Conservation (phyloP, 1,140 invertebrate species). For the Heterodera schachtii region DNA sequence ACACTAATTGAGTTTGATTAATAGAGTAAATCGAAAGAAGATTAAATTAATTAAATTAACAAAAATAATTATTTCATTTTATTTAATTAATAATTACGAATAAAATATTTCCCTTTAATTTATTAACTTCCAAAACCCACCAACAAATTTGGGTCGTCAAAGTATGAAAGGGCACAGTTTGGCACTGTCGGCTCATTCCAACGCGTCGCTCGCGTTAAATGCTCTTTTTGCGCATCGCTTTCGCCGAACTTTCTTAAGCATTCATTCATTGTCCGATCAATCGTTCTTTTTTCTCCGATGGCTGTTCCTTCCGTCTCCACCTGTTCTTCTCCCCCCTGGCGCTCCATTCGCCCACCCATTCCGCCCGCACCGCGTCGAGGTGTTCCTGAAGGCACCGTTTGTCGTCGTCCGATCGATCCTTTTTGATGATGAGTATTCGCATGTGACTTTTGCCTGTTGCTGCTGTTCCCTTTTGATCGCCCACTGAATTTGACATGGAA, state of each 20-base stretch:
- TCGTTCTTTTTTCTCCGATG: no score
- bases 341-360: constrained; percentile 48
- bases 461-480: no score
- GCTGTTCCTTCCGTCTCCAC: constrained; percentile 6
- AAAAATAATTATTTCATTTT: neutral
- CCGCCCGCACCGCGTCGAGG: constrained; percentile 28
- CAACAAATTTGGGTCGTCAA: constrained; percentile 48
- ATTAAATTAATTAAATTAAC: no score
- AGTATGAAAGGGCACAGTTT: constrained; percentile 36
- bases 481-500: constrained; percentile 21
- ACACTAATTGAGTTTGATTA: no score
- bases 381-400: constrained; percentile 21
- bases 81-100: constrained; percentile 2
- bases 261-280: neutral
- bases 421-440: constrained; percentile 46
- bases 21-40: no score
- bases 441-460: constrained; percentile 16
- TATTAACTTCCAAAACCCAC: constrained; percentile 16
- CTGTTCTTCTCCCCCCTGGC: constrained; percentile 29
- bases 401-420: constrained; percentile 36
- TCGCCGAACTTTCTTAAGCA: constrained; percentile 40
- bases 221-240: constrained; percentile 45
- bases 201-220: constrained; percentile 32
- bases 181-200: constrained; percentile 39
- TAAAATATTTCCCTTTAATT: neutral